Evolutionary conservation across 2,888 invertebrate genomes (phyloP).

Genomic region (Tolmerus cingulatus): DNA sequence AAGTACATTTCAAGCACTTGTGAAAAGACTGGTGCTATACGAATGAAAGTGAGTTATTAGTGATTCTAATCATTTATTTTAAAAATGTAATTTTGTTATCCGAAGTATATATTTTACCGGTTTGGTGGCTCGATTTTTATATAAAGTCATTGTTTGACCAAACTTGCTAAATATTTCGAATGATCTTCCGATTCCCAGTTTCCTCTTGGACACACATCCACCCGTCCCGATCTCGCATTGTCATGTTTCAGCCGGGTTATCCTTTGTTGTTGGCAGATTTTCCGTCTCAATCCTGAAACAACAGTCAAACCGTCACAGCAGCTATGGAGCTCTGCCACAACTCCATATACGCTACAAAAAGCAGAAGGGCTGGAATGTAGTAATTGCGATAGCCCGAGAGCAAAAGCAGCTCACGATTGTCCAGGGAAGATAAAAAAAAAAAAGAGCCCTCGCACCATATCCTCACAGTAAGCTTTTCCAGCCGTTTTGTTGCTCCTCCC

Average conservation of each 20-base stretch:
- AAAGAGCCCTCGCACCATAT: conserved; percentile 26
- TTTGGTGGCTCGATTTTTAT: not conserved
- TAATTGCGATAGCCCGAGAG: conserved; percentile 31
- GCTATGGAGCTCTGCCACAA: not conserved
- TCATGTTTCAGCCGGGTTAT: conserved; percentile 38
- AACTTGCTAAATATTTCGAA: conserved; percentile 49
- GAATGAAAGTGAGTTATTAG: too few relatives aligned
- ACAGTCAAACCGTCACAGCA: conserved; percentile 6
- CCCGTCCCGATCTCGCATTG: not conserved
- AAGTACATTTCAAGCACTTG: too few relatives aligned
- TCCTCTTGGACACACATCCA: not conserved
- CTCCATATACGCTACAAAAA: conserved; percentile 32
- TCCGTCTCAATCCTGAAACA: conserved; percentile 45
- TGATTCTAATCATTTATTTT: too few relatives aligned
- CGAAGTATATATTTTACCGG: not conserved
- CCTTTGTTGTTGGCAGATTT: conserved; percentile 47
- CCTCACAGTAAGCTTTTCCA: conserved; percentile 10
- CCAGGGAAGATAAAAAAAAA: conserved; percentile 34
- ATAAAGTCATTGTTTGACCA: not conserved
- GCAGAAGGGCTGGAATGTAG: conserved; percentile 35
- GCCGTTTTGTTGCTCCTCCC: conserved; percentile 19
- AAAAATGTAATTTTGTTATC: not conserved
- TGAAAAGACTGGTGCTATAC: too few relatives aligned
- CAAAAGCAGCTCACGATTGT: conserved; percentile 35
- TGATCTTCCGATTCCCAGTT: conserved; percentile 44